Evolutionary conservation across 2,113 vertebrate genomes (phyloP).

Genomic region (Lagopus muta): DNA sequence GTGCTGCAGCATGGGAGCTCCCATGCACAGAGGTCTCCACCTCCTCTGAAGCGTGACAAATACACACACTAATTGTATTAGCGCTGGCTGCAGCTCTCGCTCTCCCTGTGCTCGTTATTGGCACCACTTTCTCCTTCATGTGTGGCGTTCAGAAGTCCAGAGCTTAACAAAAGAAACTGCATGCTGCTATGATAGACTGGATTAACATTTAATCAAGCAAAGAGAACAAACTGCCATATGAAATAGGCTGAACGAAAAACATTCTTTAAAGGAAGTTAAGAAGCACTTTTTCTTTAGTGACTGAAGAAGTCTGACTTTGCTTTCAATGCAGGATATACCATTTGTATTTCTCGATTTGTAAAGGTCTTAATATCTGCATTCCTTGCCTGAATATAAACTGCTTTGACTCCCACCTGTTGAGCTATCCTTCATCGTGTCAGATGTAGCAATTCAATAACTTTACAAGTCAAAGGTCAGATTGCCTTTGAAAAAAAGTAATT

Average conservation of each 20-base stretch:
- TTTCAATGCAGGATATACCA: neutral
- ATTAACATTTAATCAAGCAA: conserved; percentile 17
- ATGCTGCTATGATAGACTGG: neutral
- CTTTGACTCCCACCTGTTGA: conserved; percentile 32
- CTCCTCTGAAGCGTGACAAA: conserved; percentile 42
- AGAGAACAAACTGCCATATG: neutral
- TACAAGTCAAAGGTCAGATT: conserved; percentile 80
- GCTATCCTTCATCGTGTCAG: conserved; percentile 36
- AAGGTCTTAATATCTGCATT: conserved; percentile 63
- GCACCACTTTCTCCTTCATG: neutral
- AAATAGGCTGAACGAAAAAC: neutral
- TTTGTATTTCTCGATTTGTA: neutral
- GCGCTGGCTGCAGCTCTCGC: neutral
- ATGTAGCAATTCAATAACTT: conserved; percentile 78
- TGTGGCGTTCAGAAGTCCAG: neutral
- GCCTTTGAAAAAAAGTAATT: conserved; percentile 83
- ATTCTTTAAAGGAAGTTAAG: neutral
- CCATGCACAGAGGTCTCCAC: neutral
- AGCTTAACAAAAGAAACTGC: neutral
- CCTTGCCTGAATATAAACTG: conserved; percentile 13
- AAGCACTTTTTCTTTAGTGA: neutral
- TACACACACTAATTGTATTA: conserved; percentile 26
- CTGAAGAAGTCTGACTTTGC: neutral
- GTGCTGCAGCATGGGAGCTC: neutral
- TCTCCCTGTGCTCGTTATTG: neutral